Percentiles rank a stretch among this genome's conserved stretches.
phyloP scores from a whole-genome alignment of 2,797 vertebrate species.

The Thamnophis elegans region DNA sequence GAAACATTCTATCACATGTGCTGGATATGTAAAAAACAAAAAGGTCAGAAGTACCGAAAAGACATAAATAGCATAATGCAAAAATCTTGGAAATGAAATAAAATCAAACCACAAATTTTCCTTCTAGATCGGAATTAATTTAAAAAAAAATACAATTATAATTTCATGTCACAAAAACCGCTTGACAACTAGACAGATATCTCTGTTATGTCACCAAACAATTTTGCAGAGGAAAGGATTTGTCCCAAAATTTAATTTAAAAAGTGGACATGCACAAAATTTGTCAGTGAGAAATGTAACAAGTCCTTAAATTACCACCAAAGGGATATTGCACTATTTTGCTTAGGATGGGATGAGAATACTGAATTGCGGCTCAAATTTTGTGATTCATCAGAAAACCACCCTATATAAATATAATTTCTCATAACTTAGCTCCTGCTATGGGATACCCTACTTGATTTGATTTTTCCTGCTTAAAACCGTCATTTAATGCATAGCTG shows the following conservation, averaged over 20 bases:
- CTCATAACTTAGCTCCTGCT: neutral
- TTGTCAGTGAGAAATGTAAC: neutral
- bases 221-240: neutral
- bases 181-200: neutral
- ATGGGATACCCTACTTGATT: constrained; percentile 6
- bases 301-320: neutral
- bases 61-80: too few species aligned
- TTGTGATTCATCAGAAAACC: neutral
- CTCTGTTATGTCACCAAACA: neutral
- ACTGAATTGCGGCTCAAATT: neutral
- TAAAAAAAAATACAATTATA: neutral
- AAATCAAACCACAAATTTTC: too few species aligned
- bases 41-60: too few species aligned
- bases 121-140: too few species aligned
- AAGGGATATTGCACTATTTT: neutral
- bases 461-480: neutral
- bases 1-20: too few species aligned
- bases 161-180: neutral
- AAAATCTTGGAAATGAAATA: too few species aligned
- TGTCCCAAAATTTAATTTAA: neutral
- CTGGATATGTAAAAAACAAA: too few species aligned
- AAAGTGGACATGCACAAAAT: neutral
- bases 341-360: neutral
- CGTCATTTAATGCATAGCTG: constrained; percentile 43
- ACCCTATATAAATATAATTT: neutral